Evolutionary conservation across 92 coral and sea anemone species (phyloP).

Genomic region (Actinernus sp.): DNA sequence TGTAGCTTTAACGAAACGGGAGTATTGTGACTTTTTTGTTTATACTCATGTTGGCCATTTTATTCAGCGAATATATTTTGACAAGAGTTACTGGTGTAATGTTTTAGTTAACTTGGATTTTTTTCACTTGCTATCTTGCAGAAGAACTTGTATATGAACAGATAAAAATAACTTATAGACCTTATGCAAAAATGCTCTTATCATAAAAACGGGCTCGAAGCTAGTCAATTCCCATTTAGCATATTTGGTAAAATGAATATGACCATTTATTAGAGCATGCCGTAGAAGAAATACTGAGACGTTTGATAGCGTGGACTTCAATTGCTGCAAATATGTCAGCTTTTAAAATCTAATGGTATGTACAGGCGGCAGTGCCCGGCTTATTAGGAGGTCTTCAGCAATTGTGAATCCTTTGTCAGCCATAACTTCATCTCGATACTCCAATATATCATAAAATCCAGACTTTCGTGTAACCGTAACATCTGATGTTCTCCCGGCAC

Average conservation of each 20-base stretch:
- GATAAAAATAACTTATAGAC: too few relatives aligned
- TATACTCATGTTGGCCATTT: constrained; percentile 37
- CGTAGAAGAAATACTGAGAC: too few relatives aligned
- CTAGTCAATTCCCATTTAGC: too few relatives aligned
- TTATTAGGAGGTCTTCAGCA: constrained; percentile 34
- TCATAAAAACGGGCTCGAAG: too few relatives aligned
- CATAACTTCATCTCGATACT: constrained; percentile 29
- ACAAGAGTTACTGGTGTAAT: constrained; percentile 38
- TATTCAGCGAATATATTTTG: constrained; percentile 32
- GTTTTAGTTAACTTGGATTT: constrained; percentile 1
- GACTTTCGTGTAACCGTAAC: constrained; percentile 19
- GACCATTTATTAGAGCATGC: too few relatives aligned
- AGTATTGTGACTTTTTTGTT: constrained; percentile 33
- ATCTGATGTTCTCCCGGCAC: constrained; percentile 56
- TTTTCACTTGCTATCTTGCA: background rate
- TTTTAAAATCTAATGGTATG: too few relatives aligned
- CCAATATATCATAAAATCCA: constrained; percentile 35
- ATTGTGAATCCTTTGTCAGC: too few relatives aligned
- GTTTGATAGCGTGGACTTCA: too few relatives aligned
- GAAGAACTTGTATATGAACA: background rate
- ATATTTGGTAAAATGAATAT: too few relatives aligned
- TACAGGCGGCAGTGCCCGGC: constrained; percentile 7
- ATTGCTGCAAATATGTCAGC: too few relatives aligned
- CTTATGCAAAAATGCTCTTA: too few relatives aligned
- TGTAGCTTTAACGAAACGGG: constrained; percentile 43